Base-by-base conservation (phyloP, 2,888 invertebrate genomes). In the Hemicrepidius hirtus region DNA sequence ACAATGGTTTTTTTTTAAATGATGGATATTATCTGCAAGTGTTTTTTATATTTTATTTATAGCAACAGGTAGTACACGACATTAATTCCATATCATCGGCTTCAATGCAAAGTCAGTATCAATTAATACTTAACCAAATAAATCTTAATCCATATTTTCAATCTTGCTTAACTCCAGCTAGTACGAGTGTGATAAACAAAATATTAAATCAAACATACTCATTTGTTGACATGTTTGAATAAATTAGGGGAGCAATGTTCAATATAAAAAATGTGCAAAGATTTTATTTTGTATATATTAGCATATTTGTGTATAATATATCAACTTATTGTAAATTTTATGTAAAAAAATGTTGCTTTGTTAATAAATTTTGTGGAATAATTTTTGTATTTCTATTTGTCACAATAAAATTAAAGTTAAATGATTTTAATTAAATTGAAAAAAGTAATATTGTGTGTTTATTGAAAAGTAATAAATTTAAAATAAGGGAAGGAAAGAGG, bases 331-430 rank as follows among this genome's bases (percentile, higher is more conserved):
- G 78, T 80, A 79, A 78, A 78, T 79, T 78, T 82, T 75, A 75
- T 77, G 77, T 78, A 80, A 73, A 75, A 79, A 66, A 78, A 80
- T 80, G 80, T 80, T 81, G 82, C 82, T 82, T 82, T 82, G 80
- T 82, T 80, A 81, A 82, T 82, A 82, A 82, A 80, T 75, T 77
- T 81, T 79, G 78, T 82, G 82, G 77, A 53, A 63, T 28, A 71
- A 68, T 32, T 10, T 24, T 41, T 13, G 21, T 60, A n/a, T 60
- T 60, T 60, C n/a, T 9, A 50, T 50, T 50, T 50, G 1, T 16
- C 18, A 16, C 16, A 41, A 41, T 1, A n/a, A 13, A n/a, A 3
- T 41, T 2, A 41, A 37, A 10, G 7, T 32, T 6, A 9, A 9
- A 5, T 9, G n/a, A n/a, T n/a, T n/a, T n/a, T 32, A 32, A 1